Evolutionary conservation across 1,140 invertebrate species (phyloP), one percentile per base, ranked within the genome.

Genomic region (Steinernema feltiae): DNA sequence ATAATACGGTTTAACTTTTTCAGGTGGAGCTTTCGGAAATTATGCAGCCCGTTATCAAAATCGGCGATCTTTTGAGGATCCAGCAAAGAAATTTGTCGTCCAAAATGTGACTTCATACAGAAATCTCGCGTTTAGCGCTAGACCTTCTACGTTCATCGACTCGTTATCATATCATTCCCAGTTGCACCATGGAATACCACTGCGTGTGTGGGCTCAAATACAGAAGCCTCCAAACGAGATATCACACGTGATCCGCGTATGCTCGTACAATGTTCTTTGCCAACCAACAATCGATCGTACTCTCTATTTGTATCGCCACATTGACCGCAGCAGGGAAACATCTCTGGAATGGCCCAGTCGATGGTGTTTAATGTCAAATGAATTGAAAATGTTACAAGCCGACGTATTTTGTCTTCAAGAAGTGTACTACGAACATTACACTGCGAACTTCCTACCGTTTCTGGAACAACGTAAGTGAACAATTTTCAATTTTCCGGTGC

Each of bases 391-490:
- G 30, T 35, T 79, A 15, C 12, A 79, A 31, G 78, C 78, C 1
- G 78, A 79, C 71, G 31, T 79, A 24, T 71, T 79, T 1, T 76
- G 78, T 27, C 74, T 79, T 69, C 78, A 79, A 30, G 78, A 79
- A 32, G 77, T 79, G 7, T 73, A 75, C 32, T 32, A 74, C 48
- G 69, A 46, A 29, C 77, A 79, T 48, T 79, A 30, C 30, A 1
- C 3, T 0, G n/a, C 29, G 1, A n/a, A 75, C 48, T 73, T 75
- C 35, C 18, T 32, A 12, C 78, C 77, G 3, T 48, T 79, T 15
- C 70, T 79, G 72, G 75, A 18, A 15, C 29, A 32, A 70, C 24
- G 75, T 79, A 35, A 35, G 78, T 46, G 32, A 48, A 1, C n/a
- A 35, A 73, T 18, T 41, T 1, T 27, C 53, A 29, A 30, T 77